A percentile compares a stretch with the other conserved stretches of the same genome.
Conservation (phyloP, 2,113 vertebrate species). For the Gadus macrocephalus region DNA sequence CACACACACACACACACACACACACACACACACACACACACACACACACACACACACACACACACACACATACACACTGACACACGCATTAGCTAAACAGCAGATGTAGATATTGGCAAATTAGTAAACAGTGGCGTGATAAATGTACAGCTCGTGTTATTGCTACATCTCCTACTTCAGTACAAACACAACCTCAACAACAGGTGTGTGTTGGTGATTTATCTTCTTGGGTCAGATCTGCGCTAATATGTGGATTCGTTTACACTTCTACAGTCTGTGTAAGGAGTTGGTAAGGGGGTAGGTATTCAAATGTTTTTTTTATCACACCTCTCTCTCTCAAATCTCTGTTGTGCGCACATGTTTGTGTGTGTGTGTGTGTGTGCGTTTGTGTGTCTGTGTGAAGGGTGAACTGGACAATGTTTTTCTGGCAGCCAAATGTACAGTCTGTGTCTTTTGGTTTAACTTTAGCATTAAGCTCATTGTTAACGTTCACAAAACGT, state of each 20-base stretch:
- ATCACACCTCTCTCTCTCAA: no score
- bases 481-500: background rate
- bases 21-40: no score
- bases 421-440: no score
- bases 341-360: background rate
- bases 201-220: constrained; percentile 2
- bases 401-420: no score
- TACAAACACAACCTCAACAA: constrained; percentile 54
- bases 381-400: constrained; percentile 2
- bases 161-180: constrained; percentile 27
- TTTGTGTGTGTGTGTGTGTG: constrained; percentile 12
- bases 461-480: background rate
- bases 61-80: background rate
- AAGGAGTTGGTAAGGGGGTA: constrained; percentile 1
- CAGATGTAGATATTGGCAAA: constrained; percentile 46
- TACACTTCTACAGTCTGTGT: background rate
- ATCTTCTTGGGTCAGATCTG: background rate
- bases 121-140: constrained; percentile 45
- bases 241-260: background rate
- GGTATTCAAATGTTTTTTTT: no score
- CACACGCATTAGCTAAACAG: constrained; percentile 23
- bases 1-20: no score
- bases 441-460: no score
- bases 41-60: no score
- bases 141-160: constrained; percentile 49